Base-by-base conservation (phyloP, 2,113 vertebrate genomes). In the Pagrus major region DNA sequence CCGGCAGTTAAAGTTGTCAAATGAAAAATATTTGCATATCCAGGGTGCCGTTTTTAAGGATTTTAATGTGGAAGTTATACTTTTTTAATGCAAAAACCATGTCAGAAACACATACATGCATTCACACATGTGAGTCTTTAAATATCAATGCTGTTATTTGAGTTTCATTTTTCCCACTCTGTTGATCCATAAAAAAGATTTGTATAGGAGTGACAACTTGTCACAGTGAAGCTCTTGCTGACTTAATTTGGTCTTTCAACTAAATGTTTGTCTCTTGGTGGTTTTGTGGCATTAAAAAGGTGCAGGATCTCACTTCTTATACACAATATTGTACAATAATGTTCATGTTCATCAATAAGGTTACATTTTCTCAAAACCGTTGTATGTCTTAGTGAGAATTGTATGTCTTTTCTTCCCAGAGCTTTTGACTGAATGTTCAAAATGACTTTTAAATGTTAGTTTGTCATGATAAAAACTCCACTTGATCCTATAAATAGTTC, bases 241-340 rank as follows among this genome's bases (percentile, higher is more conserved):
- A 15, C 35, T 55, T 31, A 31, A 49, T 29, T 60, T 6, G 7
- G 33, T 15, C 29, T 46, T 41, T 39, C 8, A 68, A 41, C 55
- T 27, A 39, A 72, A 71, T 35, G 29, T 68, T 25, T 59, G 18
- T 51, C 23, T 60, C 33, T 31, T 47, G 72, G 46, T 46, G 15
- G 21, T 44, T 35, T 10, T 78, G 15, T 35, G 14, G 39, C 18
- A 59, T 18, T 21, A 41, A 31, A n/a, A 47, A 20, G 5, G 5
- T 67, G 9, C 7, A n/a, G 56, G 31, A n/a, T 3, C 9, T 35
- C 21, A 35, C 21, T 10, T 16, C 16, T 21, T 47, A 11, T 11
- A 23, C 8, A 10, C 21, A 33, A n/a, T 33, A 23, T 15, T 44
- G 11, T n/a, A n/a, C n/a, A n/a, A n/a, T n/a, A n/a, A n/a, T n/a